Percentiles rank a stretch among this genome's conserved stretches.
Conservation (phyloP, 2,888 invertebrate genomes). For the Ariolimax columbianus region DNA sequence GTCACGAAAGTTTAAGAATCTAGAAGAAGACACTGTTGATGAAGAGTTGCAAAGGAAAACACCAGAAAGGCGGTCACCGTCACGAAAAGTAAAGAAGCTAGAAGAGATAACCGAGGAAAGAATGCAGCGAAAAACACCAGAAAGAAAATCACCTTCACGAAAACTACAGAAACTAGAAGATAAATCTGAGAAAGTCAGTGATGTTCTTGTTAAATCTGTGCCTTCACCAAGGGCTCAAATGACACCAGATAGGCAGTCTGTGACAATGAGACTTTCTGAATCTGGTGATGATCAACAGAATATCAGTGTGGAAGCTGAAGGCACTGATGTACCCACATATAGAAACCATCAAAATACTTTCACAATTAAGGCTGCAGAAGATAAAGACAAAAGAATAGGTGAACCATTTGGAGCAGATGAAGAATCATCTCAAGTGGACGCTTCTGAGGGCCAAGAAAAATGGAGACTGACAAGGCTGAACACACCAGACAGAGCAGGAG, state of each 20-base stretch:
- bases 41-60: slow-evolving; percentile 21
- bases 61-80: slow-evolving; percentile 41
- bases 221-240: not conserved
- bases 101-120: not conserved
- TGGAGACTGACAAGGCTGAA: slow-evolving; percentile 36
- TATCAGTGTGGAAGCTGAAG: not conserved
- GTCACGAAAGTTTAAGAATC: not conserved
- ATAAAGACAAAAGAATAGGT: not conserved
- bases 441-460: slow-evolving; percentile 3
- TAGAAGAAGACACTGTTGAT: not conserved
- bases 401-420: not conserved
- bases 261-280: not conserved
- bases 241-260: slow-evolving; percentile 17
- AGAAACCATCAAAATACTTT: slow-evolving; percentile 11
- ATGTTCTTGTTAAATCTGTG: not conserved
- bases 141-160: slow-evolving; percentile 29
- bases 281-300: slow-evolving; percentile 2
- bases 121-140: slow-evolving; percentile 19
- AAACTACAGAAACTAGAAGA: not conserved
- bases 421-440: not conserved
- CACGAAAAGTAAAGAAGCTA: not conserved
- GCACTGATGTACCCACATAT: not conserved
- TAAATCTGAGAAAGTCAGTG: not conserved
- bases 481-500: slow-evolving; percentile 32
- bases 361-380: not conserved